These are phyloP conservation scores for Andricus curvator DNA, from an alignment of 2,888 invertebrate species.

Conservation along the genomic window DNA sequence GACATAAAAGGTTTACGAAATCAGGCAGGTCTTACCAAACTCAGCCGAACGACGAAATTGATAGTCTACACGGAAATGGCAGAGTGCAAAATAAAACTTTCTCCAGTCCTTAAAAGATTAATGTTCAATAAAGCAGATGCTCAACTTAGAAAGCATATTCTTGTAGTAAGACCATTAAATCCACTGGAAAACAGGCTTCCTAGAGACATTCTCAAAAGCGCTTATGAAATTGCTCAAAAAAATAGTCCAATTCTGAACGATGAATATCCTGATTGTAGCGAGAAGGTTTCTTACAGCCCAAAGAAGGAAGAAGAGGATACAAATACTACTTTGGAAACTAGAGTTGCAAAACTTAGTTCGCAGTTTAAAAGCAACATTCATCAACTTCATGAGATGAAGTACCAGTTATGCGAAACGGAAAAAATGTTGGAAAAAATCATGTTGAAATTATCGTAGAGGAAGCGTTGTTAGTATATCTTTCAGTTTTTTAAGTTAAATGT, in stretches of 20 bases:
- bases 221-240: constrained; percentile 78
- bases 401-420: constrained; percentile 68
- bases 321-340: constrained; percentile 57
- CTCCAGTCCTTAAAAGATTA: constrained; percentile 73
- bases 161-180: constrained; percentile 79
- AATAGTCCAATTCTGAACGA: constrained; percentile 64
- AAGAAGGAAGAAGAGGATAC: constrained; percentile 60
- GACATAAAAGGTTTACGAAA: constrained; percentile 78
- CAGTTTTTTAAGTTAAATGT: constrained; percentile 65
- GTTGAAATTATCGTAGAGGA: constrained; percentile 47
- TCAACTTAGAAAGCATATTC: constrained; percentile 75
- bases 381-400: constrained; percentile 66
- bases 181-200: constrained; percentile 78
- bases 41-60: constrained; percentile 78
- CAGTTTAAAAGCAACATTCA: constrained; percentile 67
- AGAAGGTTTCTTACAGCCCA: constrained; percentile 64
- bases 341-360: constrained; percentile 62
- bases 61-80: constrained; percentile 79
- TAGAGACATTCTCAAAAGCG: constrained; percentile 76
- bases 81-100: constrained; percentile 76
- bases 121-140: constrained; percentile 76
- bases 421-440: constrained; percentile 66
- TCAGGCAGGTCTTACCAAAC: constrained; percentile 78
- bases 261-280: constrained; percentile 61
- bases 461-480: no score